Base-by-base conservation (phyloP, 2,797 vertebrate genomes). In the Spinibarbus caldwelli region DNA sequence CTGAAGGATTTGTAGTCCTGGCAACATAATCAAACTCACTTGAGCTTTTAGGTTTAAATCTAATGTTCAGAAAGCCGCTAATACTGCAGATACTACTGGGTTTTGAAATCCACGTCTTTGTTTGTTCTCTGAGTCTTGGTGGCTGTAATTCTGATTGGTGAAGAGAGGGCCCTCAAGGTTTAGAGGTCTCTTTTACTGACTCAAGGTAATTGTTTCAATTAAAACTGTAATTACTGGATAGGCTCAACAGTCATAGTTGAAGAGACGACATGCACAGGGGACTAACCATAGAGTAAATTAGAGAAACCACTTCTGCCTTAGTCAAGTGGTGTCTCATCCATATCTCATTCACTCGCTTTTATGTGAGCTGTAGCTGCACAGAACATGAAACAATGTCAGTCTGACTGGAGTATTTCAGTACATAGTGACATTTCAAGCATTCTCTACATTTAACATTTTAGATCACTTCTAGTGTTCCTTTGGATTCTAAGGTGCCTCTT, bases 151-250 rank as follows among this genome's bases (percentile, higher is more conserved):
- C 77, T 84, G 47, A 78, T 43, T 84, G 19, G 17, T 78, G 38
- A 77, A 84, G n/a, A 78, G 82, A 54, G n/a, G 72, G 14, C 47
- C 76, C 66, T 59, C 9, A 47, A 38, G 64, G 38, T 85, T 85
- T 70, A 41, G 62, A 84, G 47, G 73, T 78, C 83, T 84, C 62
- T 36, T 70, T 84, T 59, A 68, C 71, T 86, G 49, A 86, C 49
- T 59, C 64, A 84, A 72, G 47, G 78, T 80, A 88, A 57, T 80
- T 81, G 41, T 83, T 81, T 80, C 82, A 78, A 78, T 84, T 81
- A 76, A 73, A 84, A 80, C 72, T 85, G 52, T 86, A 80, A 88
- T 84, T 84, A 80, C 71, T 83, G 52, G 71, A 84, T 81, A 41
- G 78, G 70, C 62, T 73, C 29, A 34, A 81, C 29, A 68, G 57